Conservation (phyloP, 2,888 invertebrate species). For the Chromoteleia sp. region DNA sequence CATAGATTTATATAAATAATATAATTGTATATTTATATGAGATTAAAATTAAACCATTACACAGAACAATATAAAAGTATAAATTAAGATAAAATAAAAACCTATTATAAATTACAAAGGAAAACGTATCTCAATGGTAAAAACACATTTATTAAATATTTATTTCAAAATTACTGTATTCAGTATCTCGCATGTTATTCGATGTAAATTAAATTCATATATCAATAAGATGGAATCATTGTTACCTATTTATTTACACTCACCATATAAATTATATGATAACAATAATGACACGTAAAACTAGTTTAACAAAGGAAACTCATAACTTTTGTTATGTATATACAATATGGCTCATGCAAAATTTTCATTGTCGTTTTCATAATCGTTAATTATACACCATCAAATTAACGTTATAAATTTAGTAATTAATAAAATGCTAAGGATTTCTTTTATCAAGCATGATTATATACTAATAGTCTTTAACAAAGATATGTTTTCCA, state of each 20-base stretch:
- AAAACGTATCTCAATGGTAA: constrained; percentile 24
- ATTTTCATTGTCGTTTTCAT: too few species aligned
- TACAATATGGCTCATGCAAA: background rate
- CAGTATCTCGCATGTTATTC: background rate
- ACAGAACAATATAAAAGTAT: too few species aligned
- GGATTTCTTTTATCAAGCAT: too few species aligned
- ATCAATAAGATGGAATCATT: too few species aligned
- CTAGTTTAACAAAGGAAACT: background rate
- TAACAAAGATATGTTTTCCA: background rate
- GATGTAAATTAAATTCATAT: too few species aligned
- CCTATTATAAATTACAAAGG: constrained; percentile 6
- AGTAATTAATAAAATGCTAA: too few species aligned
- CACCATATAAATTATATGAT: constrained; percentile 20
- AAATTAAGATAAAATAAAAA: too few species aligned
- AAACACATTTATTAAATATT: constrained; percentile 38
- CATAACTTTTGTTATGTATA: background rate
- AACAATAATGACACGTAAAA: background rate
- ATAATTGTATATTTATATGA: too few species aligned
- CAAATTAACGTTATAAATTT: too few species aligned
- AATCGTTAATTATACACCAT: too few species aligned
- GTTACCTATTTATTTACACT: constrained; percentile 16
- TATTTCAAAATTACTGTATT: constrained; percentile 22
- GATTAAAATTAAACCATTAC: too few species aligned
- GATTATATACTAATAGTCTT: constrained; percentile 5
- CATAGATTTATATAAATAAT: too few species aligned